These are phyloP conservation scores for Candidula unifasciata DNA, from an alignment of 2,888 invertebrate genomes.

Conservation along the genomic window DNA sequence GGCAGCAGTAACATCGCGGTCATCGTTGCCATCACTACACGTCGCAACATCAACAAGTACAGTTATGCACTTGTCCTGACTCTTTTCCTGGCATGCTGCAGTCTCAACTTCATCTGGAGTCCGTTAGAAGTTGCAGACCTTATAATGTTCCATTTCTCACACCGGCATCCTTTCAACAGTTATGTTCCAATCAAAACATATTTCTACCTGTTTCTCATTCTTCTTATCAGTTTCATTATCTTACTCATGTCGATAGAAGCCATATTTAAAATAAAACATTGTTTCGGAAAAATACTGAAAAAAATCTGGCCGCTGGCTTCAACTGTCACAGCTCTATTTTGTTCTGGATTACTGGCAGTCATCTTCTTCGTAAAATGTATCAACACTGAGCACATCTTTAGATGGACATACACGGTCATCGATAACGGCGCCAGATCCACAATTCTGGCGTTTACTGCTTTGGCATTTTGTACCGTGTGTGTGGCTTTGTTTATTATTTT, in stretches of 20 bases:
- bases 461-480: slow-evolving; percentile 37
- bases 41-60: slow-evolving; percentile 61
- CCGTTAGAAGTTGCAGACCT: slow-evolving; percentile 69
- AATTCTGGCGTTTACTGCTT: slow-evolving; percentile 14
- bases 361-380: slow-evolving; percentile 7
- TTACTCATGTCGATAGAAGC: slow-evolving; percentile 37
- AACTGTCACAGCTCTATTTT: slow-evolving; percentile 19
- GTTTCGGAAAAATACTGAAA: slow-evolving; percentile 39
- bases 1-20: slow-evolving; percentile 66
- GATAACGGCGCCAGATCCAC: not conserved
- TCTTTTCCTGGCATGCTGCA: slow-evolving; percentile 62
- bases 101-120: slow-evolving; percentile 68
- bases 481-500: slow-evolving; percentile 38
- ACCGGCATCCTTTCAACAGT: slow-evolving; percentile 53
- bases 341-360: slow-evolving; percentile 10
- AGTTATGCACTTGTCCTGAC: slow-evolving; percentile 64
- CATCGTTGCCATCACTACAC: slow-evolving; percentile 63
- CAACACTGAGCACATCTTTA: not conserved
- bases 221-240: slow-evolving; percentile 43
- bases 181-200: slow-evolving; percentile 63
- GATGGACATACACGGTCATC: slow-evolving; percentile 10
- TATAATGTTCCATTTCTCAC: slow-evolving; percentile 55
- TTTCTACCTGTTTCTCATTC: slow-evolving; percentile 63
- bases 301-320: slow-evolving; percentile 52
- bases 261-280: slow-evolving; percentile 48